Percentiles rank a stretch among this genome's conserved stretches.
Conservation (phyloP, 2,888 invertebrate genomes). For the Hirtodrosophila confusa region DNA sequence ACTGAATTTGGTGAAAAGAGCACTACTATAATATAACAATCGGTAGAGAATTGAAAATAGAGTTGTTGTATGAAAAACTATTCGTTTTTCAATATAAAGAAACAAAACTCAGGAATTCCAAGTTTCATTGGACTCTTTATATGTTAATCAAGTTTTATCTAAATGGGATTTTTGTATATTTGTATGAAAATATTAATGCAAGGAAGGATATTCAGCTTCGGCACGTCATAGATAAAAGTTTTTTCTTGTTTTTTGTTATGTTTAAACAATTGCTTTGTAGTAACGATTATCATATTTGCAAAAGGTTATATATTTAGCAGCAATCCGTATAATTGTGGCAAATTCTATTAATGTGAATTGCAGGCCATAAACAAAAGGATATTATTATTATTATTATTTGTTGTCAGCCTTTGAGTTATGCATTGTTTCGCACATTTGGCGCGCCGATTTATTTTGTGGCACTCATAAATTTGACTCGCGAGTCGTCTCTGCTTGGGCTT, state of each 20-base stretch:
- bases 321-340: conserved; percentile 43
- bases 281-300: conserved; percentile 24
- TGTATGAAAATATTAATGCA: no score
- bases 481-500: conserved; percentile 17
- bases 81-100: no score
- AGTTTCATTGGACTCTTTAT: no score
- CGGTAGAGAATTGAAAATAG: no score
- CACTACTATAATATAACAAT: no score
- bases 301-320: neutral
- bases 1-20: no score
- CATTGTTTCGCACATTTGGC: conserved; percentile 74
- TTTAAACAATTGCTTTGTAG: conserved; percentile 17
- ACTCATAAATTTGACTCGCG: conserved; percentile 60
- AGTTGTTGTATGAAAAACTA: no score
- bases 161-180: no score
- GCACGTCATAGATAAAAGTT: no score
- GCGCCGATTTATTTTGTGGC: conserved; percentile 73
- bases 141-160: no score
- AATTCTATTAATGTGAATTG: conserved; percentile 62
- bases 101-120: no score
- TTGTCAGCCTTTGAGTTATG: conserved; percentile 66
- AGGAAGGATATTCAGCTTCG: no score
- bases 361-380: conserved; percentile 50
- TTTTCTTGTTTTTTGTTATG: neutral
- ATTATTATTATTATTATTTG: conserved; percentile 37